Percentiles rank a stretch among this genome's conserved stretches.
Evolutionary conservation across 2,797 vertebrate genomes (phyloP).

Genomic region (Cichlasoma orientale): DNA sequence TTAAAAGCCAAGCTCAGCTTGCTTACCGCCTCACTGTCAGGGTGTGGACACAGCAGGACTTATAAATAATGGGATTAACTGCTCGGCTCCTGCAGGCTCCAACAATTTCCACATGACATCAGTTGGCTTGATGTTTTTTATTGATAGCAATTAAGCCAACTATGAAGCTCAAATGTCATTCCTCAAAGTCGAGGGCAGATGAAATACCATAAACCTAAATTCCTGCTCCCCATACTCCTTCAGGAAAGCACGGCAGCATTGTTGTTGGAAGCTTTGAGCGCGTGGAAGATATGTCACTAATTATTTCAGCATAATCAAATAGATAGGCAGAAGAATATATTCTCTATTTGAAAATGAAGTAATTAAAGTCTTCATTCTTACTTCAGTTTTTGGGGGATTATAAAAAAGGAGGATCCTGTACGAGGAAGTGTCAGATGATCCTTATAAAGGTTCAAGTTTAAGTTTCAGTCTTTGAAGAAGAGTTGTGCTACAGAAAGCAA

Average conservation of each 20-base stretch:
- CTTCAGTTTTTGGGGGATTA: background rate
- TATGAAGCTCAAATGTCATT: slow-evolving; percentile 16
- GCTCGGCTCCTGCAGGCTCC: slow-evolving; percentile 15
- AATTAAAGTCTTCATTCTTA: background rate
- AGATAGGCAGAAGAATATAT: background rate
- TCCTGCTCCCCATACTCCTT: background rate
- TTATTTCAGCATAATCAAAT: background rate
- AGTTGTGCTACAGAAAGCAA: background rate
- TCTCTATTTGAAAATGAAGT: background rate
- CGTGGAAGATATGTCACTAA: background rate
- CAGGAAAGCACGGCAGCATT: slow-evolving; percentile 18
- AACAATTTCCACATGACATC: slow-evolving; percentile 34
- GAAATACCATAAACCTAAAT: slow-evolving; percentile 13
- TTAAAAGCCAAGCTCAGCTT: background rate
- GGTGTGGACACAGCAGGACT: slow-evolving; percentile 2
- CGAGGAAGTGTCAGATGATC: background rate
- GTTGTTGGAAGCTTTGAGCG: background rate
- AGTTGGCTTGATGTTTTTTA: background rate
- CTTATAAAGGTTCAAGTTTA: too few relatives aligned
- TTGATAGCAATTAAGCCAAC: slow-evolving; percentile 35
- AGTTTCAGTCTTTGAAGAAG: background rate
- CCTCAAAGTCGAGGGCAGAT: slow-evolving; percentile 16
- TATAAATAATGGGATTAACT: slow-evolving; percentile 23
- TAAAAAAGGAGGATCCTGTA: background rate
- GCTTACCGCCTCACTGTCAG: background rate